These are phyloP conservation scores for Leucophenga varia DNA, from an alignment of 1,140 invertebrate genomes.

Conservation along the genomic window DNA sequence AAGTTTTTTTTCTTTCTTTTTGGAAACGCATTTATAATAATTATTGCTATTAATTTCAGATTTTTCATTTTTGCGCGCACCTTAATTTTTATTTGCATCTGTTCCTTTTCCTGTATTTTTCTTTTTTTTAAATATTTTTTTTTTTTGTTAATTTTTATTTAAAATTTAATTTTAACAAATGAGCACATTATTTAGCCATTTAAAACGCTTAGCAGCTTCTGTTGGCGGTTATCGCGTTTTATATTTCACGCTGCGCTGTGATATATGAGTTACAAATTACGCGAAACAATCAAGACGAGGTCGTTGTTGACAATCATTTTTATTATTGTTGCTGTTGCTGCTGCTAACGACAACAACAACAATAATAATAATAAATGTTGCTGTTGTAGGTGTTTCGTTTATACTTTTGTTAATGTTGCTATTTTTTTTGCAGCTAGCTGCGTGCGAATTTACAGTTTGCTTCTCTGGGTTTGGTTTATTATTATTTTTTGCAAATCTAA, in stretches of 20 bases:
- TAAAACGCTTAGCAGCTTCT: constrained; percentile 5
- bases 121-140: too few species aligned
- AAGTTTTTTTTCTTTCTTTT: too few species aligned
- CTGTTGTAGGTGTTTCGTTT: constrained; percentile 22
- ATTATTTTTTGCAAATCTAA: too few species aligned
- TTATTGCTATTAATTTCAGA: constrained; percentile 32
- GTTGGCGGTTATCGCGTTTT: not conserved
- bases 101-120: too few species aligned
- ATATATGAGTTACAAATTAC: constrained; percentile 41
- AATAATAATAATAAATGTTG: not conserved
- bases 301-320: not conserved
- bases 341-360: too few species aligned
- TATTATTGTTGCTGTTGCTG: too few species aligned
- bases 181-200: constrained; percentile 29
- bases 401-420: too few species aligned
- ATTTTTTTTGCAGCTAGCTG: constrained; percentile 1
- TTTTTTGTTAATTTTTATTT: constrained; percentile 8
- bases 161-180: constrained; percentile 36
- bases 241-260: constrained; percentile 4
- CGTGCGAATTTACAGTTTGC: constrained; percentile 11
- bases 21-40: constrained; percentile 22
- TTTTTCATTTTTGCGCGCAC: constrained; percentile 7
- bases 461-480: too few species aligned
- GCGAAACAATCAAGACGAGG: constrained; percentile 35
- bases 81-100: constrained; percentile 3